Evolutionary conservation across 2,888 invertebrate species (phyloP).

Genomic region (Craniophora ligustri): DNA sequence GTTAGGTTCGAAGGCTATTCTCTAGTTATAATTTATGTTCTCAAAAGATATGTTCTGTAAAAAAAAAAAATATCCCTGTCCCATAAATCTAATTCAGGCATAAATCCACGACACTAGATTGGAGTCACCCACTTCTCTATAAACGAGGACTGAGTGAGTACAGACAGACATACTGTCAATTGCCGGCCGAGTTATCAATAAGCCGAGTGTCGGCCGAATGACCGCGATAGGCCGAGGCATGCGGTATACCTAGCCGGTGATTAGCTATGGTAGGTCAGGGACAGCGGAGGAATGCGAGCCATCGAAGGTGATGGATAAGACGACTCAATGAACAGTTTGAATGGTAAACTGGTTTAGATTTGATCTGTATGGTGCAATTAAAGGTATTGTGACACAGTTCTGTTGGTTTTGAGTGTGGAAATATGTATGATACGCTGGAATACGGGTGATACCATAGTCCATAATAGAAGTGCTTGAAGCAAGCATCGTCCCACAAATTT

Average conservation of each 20-base stretch:
- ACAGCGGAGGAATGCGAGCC: conserved; percentile 36
- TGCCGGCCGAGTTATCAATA: conserved; percentile 49
- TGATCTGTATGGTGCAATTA: conserved; percentile 3
- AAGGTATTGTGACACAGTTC: conserved; percentile 26
- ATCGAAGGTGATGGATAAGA: conserved; percentile 31
- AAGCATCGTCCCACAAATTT: no score
- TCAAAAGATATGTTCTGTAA: not conserved
- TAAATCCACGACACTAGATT: conserved; percentile 33
- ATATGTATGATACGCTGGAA: conserved; percentile 9
- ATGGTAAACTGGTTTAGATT: conserved; percentile 40
- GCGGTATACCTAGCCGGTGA: conserved; percentile 25
- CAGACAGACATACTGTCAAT: conserved; percentile 39
- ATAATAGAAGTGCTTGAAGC: no score
- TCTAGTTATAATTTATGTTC: no score
- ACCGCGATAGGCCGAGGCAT: conserved; percentile 34
- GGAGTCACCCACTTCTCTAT: conserved; percentile 42
- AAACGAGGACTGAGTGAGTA: conserved; percentile 38
- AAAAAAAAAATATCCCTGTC: not conserved
- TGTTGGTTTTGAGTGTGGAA: conserved; percentile 7
- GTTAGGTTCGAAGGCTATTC: no score
- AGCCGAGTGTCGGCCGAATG: conserved; percentile 38
- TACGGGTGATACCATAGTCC: no score
- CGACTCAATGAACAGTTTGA: conserved; percentile 24
- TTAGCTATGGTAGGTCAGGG: conserved; percentile 50
- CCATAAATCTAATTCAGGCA: conserved; percentile 26